phyloP scores from a whole-genome alignment of 1,140 invertebrate genomes.

The Nixonia krombeini region DNA sequence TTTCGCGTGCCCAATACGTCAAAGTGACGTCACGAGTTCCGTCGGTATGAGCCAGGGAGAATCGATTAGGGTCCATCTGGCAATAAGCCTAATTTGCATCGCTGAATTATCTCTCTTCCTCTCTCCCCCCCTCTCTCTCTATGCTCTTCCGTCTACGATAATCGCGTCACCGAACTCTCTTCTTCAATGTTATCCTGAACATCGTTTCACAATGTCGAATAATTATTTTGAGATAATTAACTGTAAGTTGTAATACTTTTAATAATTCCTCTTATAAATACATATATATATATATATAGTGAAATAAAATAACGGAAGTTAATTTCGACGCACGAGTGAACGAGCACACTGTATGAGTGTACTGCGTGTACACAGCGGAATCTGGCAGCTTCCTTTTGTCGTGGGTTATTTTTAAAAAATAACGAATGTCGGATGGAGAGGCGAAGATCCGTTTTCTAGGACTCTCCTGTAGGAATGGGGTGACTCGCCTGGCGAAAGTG shows the following conservation, averaged over 20 bases:
- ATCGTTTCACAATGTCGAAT: too few relatives aligned
- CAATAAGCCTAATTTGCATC: constrained; percentile 7
- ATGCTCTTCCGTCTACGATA: background rate
- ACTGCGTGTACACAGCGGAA: background rate
- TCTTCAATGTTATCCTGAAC: too few relatives aligned
- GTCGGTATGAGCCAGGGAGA: constrained; percentile 38
- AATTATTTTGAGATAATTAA: too few relatives aligned
- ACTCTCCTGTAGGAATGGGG: background rate
- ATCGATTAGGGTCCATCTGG: constrained; percentile 23
- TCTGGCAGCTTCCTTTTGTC: background rate
- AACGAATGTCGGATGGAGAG: too few relatives aligned
- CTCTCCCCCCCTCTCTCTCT: constrained; percentile 11
- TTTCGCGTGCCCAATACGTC: background rate
- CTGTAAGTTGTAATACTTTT: too few relatives aligned
- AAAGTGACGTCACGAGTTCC: constrained; percentile 40
- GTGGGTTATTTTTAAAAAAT: background rate
- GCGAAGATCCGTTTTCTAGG: background rate
- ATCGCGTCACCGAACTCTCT: background rate
- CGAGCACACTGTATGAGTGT: too few relatives aligned
- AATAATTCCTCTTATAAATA: too few relatives aligned
- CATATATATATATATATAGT: too few relatives aligned
- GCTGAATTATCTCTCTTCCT: constrained; percentile 2
- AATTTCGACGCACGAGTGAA: background rate
- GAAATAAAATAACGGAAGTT: too few relatives aligned
- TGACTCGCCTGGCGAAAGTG: background rate